Evolutionary conservation across 2,113 vertebrate genomes (phyloP).

Genomic region (Leptodactylus fuscus): DNA sequence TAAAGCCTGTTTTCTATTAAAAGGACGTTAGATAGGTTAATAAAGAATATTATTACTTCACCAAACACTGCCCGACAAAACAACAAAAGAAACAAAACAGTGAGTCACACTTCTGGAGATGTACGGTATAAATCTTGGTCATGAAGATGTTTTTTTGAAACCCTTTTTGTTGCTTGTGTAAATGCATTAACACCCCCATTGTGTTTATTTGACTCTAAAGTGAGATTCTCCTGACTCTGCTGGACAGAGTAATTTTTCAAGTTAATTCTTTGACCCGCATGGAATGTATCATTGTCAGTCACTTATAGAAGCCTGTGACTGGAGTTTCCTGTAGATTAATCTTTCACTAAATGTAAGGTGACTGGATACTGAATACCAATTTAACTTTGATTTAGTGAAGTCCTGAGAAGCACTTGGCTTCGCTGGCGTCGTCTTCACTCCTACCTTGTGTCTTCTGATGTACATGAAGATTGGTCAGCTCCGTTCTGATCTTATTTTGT

Average conservation of each 20-base stretch:
- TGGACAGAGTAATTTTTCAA: conserved; percentile 36
- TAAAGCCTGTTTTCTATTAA: too few species aligned
- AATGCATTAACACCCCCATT: too few species aligned
- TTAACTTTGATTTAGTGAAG: conserved; percentile 41
- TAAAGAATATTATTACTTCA: too few species aligned
- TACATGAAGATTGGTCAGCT: neutral
- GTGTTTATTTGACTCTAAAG: neutral
- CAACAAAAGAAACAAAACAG: too few species aligned
- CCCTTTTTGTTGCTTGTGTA: too few species aligned
- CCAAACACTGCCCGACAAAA: too few species aligned
- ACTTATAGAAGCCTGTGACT: conserved; percentile 3
- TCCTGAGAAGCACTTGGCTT: neutral
- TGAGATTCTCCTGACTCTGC: conserved; percentile 16
- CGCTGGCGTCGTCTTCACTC: neutral
- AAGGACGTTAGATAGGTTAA: too few species aligned
- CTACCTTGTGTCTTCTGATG: neutral
- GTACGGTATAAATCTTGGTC: too few species aligned
- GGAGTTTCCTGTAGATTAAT: conserved; percentile 32
- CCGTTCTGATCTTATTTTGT: conserved; percentile 36
- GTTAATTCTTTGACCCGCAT: conserved; percentile 29
- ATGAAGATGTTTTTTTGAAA: too few species aligned
- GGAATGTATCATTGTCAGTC: conserved; percentile 30
- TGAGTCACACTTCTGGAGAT: too few species aligned
- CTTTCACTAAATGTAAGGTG: conserved; percentile 30
- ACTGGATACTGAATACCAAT: conserved; percentile 7